These are phyloP conservation scores for Bursaphelenchus mucronatus DNA, from an alignment of 1,140 invertebrate species.

Conservation along the genomic window DNA sequence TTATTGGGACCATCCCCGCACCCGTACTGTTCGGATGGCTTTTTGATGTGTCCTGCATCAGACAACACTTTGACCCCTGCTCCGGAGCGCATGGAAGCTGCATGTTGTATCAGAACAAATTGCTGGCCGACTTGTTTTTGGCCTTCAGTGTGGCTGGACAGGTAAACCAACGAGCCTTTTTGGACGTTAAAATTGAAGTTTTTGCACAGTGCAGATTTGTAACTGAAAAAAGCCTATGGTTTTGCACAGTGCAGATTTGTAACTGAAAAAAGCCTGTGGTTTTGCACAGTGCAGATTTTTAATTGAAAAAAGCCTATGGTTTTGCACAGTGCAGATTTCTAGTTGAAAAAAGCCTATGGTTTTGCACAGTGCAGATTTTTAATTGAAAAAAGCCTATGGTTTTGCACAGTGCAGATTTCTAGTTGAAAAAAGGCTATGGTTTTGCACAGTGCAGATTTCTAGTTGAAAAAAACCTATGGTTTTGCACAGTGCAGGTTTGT, in stretches of 20 bases:
- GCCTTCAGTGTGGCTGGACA: constrained; percentile 56
- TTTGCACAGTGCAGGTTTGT: neutral
- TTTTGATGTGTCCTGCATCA: constrained; percentile 60
- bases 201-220: neutral
- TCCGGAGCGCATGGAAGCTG: constrained; percentile 51
- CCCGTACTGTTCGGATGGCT: constrained; percentile 57
- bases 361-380: neutral
- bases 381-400: too few relatives aligned
- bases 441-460: too few relatives aligned
- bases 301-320: constrained; percentile 1
- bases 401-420: too few relatives aligned
- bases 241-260: constrained; percentile 15
- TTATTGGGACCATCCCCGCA: constrained; percentile 58
- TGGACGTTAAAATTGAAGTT: neutral
- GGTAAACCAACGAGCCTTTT: constrained; percentile 22
- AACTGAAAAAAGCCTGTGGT: neutral
- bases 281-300: neutral
- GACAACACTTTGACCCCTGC: constrained; percentile 55
- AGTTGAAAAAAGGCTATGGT: too few relatives aligned
- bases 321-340: neutral
- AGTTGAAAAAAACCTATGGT: too few relatives aligned
- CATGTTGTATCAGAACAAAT: constrained; percentile 59
- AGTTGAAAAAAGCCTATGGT: neutral
- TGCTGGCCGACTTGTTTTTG: constrained; percentile 56
- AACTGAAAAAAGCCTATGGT: constrained; percentile 6